Base-by-base conservation (phyloP, 2,888 invertebrate species). In the Pedicia rivosa region DNA sequence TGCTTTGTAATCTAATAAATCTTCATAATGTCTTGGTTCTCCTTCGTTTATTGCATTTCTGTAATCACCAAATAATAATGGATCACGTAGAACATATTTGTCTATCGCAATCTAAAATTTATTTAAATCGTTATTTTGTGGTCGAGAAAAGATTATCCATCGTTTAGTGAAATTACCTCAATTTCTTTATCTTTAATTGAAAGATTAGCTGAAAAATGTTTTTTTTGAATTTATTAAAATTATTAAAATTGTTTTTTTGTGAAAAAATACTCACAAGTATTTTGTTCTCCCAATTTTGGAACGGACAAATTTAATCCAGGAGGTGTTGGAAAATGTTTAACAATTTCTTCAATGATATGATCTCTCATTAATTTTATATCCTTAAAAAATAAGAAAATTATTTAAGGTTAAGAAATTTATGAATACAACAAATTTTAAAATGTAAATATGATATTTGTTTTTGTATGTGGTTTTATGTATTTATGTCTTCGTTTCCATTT, bases 1-100 rank as follows among this genome's bases (percentile, higher is more conserved):
- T 0, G 88, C 86, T 48, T 87, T 81, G 52, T 87, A 92, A 55
- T 92, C 90, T 6, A 88, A 63, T 10, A 92, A 63, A 54, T 92
- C 91, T 53, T 92, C 91, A 50, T 92, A 92, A 46, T 74, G 73
- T 39, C 91, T 65, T 0, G 74, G 65, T 46, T 86, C 86, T 0
- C 73, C 73, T 50, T 86, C 83, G 44, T 81, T 80, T 19, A 81
- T 63, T 0, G 88, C 82, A 50, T 88, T 90, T 30, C 88, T 68
- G 50, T 81, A 91, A 53, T 92, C 91, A 0, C 91, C 91, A 53
- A 79, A 92, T 1, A 92, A 64, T 34, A 88, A 51, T 0, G 92
- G 92, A 59, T 91, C 79, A 10, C 83, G 66, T 48, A 86, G 63
- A 0, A 72, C 73, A 52, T 81, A 84, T 30, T 83, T 79, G 43